Evolutionary conservation across 2,113 vertebrate species (phyloP).

Genomic region (Myanophis thanlyinensis): DNA sequence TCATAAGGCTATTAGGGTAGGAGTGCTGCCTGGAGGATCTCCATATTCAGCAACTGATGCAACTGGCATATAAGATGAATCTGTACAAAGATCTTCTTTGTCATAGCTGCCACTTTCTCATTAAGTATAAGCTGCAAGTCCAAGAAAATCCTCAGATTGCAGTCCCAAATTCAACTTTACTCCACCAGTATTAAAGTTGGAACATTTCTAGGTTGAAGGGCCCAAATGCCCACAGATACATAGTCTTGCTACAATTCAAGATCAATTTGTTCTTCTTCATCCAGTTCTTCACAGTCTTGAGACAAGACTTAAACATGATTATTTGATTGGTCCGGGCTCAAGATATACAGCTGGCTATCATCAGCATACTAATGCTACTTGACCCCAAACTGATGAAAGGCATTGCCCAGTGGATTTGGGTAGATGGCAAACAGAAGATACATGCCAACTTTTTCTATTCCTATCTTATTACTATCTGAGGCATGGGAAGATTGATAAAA

Average conservation of each 20-base stretch:
- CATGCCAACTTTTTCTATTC: not conserved
- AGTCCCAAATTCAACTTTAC: not conserved
- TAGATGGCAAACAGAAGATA: not conserved
- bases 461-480: not conserved
- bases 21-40: not conserved
- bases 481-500: not conserved
- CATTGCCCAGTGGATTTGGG: not conserved
- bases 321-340: not conserved
- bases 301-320: not conserved
- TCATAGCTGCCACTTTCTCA: not conserved
- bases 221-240: not conserved
- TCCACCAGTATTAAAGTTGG: not conserved
- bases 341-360: not conserved
- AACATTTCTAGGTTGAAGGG: not conserved
- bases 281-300: not conserved
- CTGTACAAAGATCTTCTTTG: not conserved
- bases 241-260: not conserved
- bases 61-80: not conserved
- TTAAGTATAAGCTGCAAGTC: not conserved
- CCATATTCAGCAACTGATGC: not conserved
- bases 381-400: not conserved
- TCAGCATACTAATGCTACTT: not conserved
- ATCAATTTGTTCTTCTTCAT: not conserved
- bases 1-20: not conserved
- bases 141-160: not conserved